These are phyloP conservation scores for Thera obeliscata DNA, from an alignment of 2,888 invertebrate species.

Conservation along the genomic window DNA sequence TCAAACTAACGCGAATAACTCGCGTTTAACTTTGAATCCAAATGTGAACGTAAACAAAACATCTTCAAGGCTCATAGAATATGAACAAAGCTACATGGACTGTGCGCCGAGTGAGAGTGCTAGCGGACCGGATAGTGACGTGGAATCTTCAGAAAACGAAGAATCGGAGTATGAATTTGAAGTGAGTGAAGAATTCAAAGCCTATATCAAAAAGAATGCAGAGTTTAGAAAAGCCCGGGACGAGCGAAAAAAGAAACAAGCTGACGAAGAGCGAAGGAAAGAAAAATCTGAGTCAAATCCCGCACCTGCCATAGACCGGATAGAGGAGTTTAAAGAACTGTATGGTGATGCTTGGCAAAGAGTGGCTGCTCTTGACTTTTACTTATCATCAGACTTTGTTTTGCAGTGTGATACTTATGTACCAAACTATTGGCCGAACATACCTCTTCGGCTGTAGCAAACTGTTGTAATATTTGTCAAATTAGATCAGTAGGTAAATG, in stretches of 20 bases:
- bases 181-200: conserved; percentile 86
- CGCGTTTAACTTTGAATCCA: neutral
- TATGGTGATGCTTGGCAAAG: conserved; percentile 87
- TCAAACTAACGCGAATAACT: conserved; percentile 25
- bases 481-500: too few relatives aligned
- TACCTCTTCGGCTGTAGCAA: conserved; percentile 84
- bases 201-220: conserved; percentile 85
- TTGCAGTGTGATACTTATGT: conserved; percentile 84
- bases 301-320: conserved; percentile 52
- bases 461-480: neutral
- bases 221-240: conserved; percentile 77
- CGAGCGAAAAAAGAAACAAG: conserved; percentile 55
- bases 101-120: conserved; percentile 10
- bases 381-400: conserved; percentile 87
- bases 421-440: conserved; percentile 89
- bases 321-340: conserved; percentile 75
- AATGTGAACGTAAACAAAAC: neutral
- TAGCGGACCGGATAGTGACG: conserved; percentile 19
- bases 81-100: conserved; percentile 22
- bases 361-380: conserved; percentile 90
- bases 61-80: conserved; percentile 4
- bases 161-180: conserved; percentile 63
- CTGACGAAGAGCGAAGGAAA: conserved; percentile 47
- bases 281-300: conserved; percentile 45
- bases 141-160: conserved; percentile 36